Evolutionary conservation across 2,797 vertebrate genomes (phyloP).

Genomic region (Phoeniculus purpureus): DNA sequence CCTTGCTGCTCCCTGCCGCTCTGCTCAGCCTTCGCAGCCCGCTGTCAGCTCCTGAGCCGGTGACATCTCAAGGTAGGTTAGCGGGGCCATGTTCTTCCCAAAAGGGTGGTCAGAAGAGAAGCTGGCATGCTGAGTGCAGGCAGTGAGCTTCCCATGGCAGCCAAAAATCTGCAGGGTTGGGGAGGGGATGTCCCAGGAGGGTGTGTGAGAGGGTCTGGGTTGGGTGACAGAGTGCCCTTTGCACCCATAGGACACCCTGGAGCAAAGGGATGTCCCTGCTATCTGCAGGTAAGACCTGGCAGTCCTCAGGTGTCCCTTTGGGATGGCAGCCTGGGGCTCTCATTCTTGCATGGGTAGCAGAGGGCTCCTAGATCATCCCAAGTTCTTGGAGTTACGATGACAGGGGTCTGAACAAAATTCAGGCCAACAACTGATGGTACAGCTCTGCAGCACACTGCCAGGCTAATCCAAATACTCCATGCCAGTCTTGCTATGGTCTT

Average conservation of each 20-base stretch:
- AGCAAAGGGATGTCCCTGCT: not conserved
- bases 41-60: slow-evolving; percentile 6
- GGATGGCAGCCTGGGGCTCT: not conserved
- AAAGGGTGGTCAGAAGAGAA: not conserved
- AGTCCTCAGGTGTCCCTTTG: accelerated
- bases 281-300: not conserved
- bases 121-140: accelerated
- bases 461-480: not conserved
- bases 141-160: accelerated
- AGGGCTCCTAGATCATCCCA: not conserved
- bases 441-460: accelerated
- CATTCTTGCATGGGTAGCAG: not conserved
- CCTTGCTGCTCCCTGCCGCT: slow-evolving; percentile 29
- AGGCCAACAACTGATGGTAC: not conserved
- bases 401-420: not conserved
- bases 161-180: not conserved
- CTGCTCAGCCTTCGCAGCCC: slow-evolving; percentile 54
- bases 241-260: not conserved
- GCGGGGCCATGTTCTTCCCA: not conserved
- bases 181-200: not conserved
- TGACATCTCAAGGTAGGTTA: slow-evolving; percentile 83
- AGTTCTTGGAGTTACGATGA: not conserved
- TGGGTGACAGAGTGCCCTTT: accelerated
- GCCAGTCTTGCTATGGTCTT: not conserved
- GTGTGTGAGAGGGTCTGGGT: not conserved